phyloP scores from a whole-genome alignment of 1,140 invertebrate genomes.

The Spodoptera frugiperda region DNA sequence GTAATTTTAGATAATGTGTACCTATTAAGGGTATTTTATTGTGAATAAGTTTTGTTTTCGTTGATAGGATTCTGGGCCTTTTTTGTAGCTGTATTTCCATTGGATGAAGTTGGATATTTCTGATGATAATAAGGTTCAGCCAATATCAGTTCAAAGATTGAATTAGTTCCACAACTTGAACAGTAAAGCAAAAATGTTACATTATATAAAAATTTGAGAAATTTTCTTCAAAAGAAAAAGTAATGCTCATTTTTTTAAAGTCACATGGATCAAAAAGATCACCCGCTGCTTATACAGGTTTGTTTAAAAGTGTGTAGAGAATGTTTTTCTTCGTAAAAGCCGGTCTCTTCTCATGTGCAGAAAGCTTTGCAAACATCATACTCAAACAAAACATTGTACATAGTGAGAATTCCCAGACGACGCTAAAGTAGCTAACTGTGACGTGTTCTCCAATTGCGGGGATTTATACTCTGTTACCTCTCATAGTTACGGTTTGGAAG shows the following conservation, averaged over 20 bases:
- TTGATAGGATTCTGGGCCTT: not conserved
- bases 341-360: constrained; percentile 23
- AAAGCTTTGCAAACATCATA: constrained; percentile 46
- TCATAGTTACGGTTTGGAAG: constrained; percentile 18
- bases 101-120: too few relatives aligned
- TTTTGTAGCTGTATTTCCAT: too few relatives aligned
- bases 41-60: constrained; percentile 16
- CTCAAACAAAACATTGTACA: constrained; percentile 45
- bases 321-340: constrained; percentile 39
- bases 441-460: constrained; percentile 34
- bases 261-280: not conserved
- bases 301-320: not conserved
- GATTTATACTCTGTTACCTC: constrained; percentile 32
- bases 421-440: constrained; percentile 35
- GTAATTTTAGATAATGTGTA: constrained; percentile 34
- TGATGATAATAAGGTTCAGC: too few relatives aligned
- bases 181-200: too few relatives aligned
- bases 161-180: too few relatives aligned
- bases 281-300: not conserved
- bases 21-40: constrained; percentile 32
- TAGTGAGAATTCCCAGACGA: constrained; percentile 35
- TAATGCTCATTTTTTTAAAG: too few relatives aligned
- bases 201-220: too few relatives aligned
- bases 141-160: too few relatives aligned
- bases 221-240: not conserved